phyloP scores from a whole-genome alignment of 2,888 invertebrate species.

The Agriotes lineatus region DNA sequence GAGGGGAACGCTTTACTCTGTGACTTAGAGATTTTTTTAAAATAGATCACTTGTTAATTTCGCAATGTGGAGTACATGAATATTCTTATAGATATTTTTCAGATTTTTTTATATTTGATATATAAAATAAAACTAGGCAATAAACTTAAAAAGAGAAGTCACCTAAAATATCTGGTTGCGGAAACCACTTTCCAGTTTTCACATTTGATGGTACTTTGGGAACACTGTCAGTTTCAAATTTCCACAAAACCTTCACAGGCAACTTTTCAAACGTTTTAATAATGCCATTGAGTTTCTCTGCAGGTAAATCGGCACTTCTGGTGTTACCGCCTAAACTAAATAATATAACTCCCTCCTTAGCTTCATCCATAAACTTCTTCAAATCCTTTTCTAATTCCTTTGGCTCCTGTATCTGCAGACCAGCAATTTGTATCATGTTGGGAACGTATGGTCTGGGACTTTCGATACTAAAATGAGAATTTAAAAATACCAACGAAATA shows the following conservation, averaged over 20 bases:
- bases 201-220: slow-evolving; percentile 41
- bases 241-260: slow-evolving; percentile 77
- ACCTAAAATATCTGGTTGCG: slow-evolving; percentile 58
- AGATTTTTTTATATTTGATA: no score
- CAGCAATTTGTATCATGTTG: slow-evolving; percentile 71
- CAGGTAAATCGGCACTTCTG: slow-evolving; percentile 69
- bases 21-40: no score
- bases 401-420: slow-evolving; percentile 64
- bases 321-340: slow-evolving; percentile 74
- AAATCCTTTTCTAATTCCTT: slow-evolving; percentile 63
- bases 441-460: slow-evolving; percentile 68
- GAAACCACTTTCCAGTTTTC: slow-evolving; percentile 54
- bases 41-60: no score
- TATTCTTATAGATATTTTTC: no score
- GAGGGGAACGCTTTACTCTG: no score
- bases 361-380: slow-evolving; percentile 67
- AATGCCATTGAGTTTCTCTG: slow-evolving; percentile 68
- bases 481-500: slow-evolving; percentile 53
- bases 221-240: slow-evolving; percentile 70
- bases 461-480: slow-evolving; percentile 68
- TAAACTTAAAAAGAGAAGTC: not conserved
- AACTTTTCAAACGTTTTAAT: slow-evolving; percentile 71
- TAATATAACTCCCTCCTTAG: slow-evolving; percentile 70
- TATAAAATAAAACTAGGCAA: no score
- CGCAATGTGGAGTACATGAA: no score